Evolutionary conservation across 2,113 vertebrate genomes (phyloP).

Genomic region (Australoheros scitulus): DNA sequence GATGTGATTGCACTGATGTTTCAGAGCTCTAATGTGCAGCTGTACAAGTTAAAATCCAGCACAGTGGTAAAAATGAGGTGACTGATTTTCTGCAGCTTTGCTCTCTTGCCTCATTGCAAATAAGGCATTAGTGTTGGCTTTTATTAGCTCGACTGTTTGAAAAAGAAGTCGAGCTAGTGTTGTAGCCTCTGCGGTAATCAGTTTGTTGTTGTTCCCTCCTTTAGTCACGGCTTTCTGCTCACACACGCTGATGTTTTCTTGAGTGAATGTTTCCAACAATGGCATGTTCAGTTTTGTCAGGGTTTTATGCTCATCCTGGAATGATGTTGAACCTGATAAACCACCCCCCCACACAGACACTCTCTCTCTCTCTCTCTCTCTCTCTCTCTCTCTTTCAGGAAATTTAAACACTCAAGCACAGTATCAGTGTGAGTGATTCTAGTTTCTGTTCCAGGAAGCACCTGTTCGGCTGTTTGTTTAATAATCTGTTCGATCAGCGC

Average conservation of each 20-base stretch:
- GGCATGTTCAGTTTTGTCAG: background rate
- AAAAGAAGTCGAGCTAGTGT: no score
- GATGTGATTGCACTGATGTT: background rate
- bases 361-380: no score
- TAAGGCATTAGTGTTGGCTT: no score
- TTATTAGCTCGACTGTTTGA: background rate
- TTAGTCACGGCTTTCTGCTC: background rate
- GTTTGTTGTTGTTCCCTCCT: no score
- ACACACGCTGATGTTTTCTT: background rate
- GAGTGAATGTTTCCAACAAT: background rate
- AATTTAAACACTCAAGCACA: background rate
- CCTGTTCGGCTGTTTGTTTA: background rate
- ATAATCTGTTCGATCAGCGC: no score
- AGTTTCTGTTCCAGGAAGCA: background rate
- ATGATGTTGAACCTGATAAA: background rate
- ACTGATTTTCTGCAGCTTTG: background rate
- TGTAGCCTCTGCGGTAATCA: background rate
- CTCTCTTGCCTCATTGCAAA: background rate
- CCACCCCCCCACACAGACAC: background rate
- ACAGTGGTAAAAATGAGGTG: background rate
- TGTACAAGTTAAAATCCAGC: background rate
- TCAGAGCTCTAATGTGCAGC: background rate
- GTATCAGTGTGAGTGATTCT: background rate
- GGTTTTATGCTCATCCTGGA: background rate
- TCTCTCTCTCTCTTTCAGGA: fast-evolving